phyloP scores from a whole-genome alignment of 1,140 invertebrate genomes.

The Hyles euphorbiae region DNA sequence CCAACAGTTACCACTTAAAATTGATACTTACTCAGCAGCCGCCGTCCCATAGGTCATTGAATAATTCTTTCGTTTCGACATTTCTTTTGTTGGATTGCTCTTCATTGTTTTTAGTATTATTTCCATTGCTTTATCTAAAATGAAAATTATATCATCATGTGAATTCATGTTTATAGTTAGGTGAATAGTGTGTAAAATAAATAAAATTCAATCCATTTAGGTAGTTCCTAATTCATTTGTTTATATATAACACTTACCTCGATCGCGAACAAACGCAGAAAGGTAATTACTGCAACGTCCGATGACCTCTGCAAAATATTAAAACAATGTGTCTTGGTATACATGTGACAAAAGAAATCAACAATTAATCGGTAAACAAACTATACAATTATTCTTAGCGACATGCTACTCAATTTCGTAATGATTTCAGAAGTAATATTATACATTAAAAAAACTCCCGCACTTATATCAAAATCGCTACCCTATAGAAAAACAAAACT shows the following conservation, averaged over 20 bases:
- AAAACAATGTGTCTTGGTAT: neutral
- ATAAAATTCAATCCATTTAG: no score
- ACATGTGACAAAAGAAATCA: no score
- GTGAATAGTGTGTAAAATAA: no score
- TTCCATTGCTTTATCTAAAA: constrained; percentile 39
- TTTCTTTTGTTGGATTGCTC: constrained; percentile 29
- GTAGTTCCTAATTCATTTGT: no score
- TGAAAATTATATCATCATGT: constrained; percentile 8
- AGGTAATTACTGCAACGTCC: constrained; percentile 46
- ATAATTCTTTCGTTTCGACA: constrained; percentile 41
- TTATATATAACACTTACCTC: constrained; percentile 28
- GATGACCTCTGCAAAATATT: constrained; percentile 38
- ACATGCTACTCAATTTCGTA: no score
- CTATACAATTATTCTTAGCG: no score
- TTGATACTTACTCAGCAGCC: constrained; percentile 36
- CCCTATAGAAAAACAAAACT: no score
- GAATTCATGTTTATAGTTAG: neutral
- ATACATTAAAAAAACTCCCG: neutral
- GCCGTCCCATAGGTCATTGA: constrained; percentile 37
- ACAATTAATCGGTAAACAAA: no score
- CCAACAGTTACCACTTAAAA: neutral
- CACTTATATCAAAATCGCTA: no score
- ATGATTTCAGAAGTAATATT: neutral
- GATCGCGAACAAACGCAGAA: constrained; percentile 49
- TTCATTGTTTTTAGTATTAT: constrained; percentile 45